phyloP scores from a whole-genome alignment of 2,113 vertebrate genomes.

The Mustela nigripes region DNA sequence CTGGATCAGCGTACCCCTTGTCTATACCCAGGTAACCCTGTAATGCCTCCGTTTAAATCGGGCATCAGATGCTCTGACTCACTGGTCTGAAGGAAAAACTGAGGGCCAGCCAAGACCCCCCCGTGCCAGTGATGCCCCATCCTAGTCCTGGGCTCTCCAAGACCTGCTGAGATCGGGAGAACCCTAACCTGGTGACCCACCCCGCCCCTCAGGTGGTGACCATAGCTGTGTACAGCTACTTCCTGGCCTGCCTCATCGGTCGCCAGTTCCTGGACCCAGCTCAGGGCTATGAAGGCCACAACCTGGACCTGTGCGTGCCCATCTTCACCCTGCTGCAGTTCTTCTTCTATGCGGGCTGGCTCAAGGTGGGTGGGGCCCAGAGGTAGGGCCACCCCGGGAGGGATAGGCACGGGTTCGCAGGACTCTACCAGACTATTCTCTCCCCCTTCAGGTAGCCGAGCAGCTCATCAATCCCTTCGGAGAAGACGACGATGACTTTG shows the following conservation, averaged over 20 bases:
- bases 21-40: constrained; percentile 94
- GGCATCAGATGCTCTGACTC: neutral
- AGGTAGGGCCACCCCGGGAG: fast-evolving
- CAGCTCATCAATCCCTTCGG: constrained; percentile 97
- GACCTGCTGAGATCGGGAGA: neutral
- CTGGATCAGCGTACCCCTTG: constrained; percentile 95
- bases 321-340: constrained; percentile 97
- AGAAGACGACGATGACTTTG: constrained; percentile 96
- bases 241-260: constrained; percentile 95
- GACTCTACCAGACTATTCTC: neutral
- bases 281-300: constrained; percentile 93
- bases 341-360: constrained; percentile 97
- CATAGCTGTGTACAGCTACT: constrained; percentile 96
- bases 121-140: neutral
- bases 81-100: neutral
- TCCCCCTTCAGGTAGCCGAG: constrained; percentile 91
- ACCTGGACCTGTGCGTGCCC: constrained; percentile 94
- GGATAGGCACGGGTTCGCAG: neutral
- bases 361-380: constrained; percentile 89
- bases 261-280: constrained; percentile 95
- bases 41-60: neutral
- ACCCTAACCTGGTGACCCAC: neutral
- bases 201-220: constrained; percentile 92
- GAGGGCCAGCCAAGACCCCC: neutral
- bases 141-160: neutral